Evolutionary conservation across 2,113 vertebrate species (phyloP).

Genomic region (Pseudopodoces humilis): DNA sequence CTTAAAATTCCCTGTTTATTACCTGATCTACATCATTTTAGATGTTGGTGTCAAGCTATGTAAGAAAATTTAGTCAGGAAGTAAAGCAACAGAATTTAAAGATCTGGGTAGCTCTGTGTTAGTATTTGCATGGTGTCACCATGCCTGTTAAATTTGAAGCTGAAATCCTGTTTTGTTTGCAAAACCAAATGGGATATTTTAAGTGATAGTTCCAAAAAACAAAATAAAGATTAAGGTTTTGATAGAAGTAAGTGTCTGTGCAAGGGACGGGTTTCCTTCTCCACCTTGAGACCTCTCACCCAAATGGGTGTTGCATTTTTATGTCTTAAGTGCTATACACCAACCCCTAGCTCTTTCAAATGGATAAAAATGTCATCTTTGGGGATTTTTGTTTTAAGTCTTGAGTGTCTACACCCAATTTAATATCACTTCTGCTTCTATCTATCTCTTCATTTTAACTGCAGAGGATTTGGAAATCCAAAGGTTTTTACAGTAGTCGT

Average conservation of each 20-base stretch:
- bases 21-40: slow-evolving; percentile 43
- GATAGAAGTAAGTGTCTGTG: background rate
- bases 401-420: background rate
- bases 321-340: background rate
- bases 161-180: background rate
- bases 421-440: background rate
- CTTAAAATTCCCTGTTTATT: slow-evolving; percentile 58
- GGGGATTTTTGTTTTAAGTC: background rate
- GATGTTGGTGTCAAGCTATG: slow-evolving; percentile 13
- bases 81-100: slow-evolving; percentile 14
- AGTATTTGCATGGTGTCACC: background rate
- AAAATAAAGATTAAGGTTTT: background rate
- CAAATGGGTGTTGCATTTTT: background rate
- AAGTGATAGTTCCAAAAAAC: background rate
- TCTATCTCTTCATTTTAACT: background rate
- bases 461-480: background rate
- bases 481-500: background rate
- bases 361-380: background rate
- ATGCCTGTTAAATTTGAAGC: background rate
- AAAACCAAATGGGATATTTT: background rate
- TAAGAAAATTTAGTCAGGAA: slow-evolving; percentile 10
- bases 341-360: background rate
- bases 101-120: background rate
- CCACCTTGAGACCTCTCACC: background rate
- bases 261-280: background rate